Base-by-base conservation (phyloP, 23 tunicate species). In the Botrylloides violaceus region DNA sequence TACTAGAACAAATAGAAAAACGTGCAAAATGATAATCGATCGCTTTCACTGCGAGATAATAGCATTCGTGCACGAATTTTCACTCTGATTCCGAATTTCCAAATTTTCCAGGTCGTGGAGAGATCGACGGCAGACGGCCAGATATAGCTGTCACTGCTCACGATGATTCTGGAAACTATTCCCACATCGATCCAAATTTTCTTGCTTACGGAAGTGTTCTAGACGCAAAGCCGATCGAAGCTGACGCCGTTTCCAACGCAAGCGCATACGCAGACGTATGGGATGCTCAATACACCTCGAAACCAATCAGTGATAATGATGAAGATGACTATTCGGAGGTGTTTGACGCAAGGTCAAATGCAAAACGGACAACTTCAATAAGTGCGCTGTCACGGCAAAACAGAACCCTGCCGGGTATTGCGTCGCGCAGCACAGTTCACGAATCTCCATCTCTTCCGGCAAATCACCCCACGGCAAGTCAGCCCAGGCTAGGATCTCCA, bases 211-310 rank as follows among this genome's bases (percentile, higher is more conserved):
- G 12, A 43, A 43, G 53, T 43, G 53, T 43, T 7, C 53, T 43
- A 15, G 53, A 43, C 15, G 53, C 53, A 9, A 43, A 43, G 15
- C 53, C 53, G 15, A 15, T 43, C 53, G 53, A 43, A 9, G 53
- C 53, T 7, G 53, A 43, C 53, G 15, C 53, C 9, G 53, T 43
- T 15, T 43, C 53, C 15, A 43, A 43, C 53, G 53, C 12, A 9
- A 43, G 53, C 53, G 53, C 53, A 15, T 43, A 43, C 53, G 53
- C 53, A 15, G 53, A 43, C 53, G 53, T 43, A 43, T 43, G 53
- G 53, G 53, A 43, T 15, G 53, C 53, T 15, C 12, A 9, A 43
- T 43, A 43, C 53, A n/a, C n/a, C n/a, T 7, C 12, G 9, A 43
- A 43, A 43, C 15, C 53, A 43, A 43, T 15, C 15, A 7, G 53